These are phyloP conservation scores for Conus betulinus DNA, from an alignment of 1,140 invertebrate species.

Conservation along the genomic window DNA sequence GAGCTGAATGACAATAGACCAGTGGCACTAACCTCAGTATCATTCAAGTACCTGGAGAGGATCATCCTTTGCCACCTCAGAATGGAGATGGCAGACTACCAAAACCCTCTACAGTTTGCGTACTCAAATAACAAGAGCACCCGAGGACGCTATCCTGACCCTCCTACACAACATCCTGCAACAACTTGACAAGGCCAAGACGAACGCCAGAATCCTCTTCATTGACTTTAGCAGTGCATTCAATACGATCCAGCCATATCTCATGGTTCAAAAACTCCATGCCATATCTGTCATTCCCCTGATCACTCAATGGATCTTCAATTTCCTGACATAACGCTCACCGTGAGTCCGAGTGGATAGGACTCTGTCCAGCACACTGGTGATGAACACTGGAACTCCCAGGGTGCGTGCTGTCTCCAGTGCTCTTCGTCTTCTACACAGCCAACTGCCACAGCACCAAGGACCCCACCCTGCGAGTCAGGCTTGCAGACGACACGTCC, in stretches of 20 bases:
- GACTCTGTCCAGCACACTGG: no score
- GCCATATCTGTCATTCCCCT: neutral
- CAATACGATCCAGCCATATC: slow-evolving; percentile 15
- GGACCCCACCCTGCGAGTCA: no score
- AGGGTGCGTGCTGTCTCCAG: no score
- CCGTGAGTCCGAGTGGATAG: neutral
- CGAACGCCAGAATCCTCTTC: neutral
- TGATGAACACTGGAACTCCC: no score
- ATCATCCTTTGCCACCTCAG: no score
- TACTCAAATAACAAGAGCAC: neutral
- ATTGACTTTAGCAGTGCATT: neutral
- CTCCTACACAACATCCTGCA: neutral
- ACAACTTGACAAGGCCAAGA: neutral
- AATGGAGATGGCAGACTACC: no score
- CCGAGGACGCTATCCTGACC: neutral
- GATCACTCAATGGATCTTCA: neutral
- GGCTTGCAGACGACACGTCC: no score
- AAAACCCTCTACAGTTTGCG: neutral
- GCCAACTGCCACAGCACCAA: no score
- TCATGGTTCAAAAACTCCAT: slow-evolving; percentile 1
- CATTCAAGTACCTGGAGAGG: no score
- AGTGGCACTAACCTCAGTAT: no score
- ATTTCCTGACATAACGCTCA: neutral
- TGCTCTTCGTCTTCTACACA: no score
- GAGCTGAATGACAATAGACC: no score